Conservation (phyloP, 2,113 vertebrate genomes). For the Chiloscyllium plagiosum region DNA sequence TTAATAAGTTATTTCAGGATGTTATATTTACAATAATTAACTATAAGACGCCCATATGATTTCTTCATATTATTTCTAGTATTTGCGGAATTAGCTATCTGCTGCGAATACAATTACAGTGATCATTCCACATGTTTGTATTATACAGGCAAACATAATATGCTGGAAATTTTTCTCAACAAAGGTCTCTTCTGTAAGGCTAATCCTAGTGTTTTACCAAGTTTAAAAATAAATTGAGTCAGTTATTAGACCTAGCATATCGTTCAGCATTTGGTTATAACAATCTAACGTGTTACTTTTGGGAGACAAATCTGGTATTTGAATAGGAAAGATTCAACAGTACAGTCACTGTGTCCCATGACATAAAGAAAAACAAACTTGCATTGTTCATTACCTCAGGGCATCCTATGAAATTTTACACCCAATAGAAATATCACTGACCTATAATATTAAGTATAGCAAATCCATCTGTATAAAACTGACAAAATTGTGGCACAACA, state of each 20-base stretch:
- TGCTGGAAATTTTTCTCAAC: background rate
- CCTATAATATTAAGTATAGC: background rate
- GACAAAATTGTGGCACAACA: too few species aligned
- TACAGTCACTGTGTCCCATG: background rate
- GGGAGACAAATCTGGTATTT: background rate
- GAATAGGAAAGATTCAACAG: background rate
- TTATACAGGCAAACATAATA: background rate
- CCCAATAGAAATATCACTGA: background rate
- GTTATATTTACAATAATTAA: background rate
- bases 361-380: background rate
- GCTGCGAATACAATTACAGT: background rate
- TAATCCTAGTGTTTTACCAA: background rate
- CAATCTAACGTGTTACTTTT: background rate
- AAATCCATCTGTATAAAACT: background rate
- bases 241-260: background rate
- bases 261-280: background rate
- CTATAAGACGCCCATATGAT: background rate
- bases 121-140: background rate
- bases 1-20: too few species aligned
- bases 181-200: background rate
- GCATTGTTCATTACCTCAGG: background rate
- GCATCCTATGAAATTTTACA: background rate
- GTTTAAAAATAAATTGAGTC: conserved; percentile 2
- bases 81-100: too few species aligned
- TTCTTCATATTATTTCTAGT: background rate